Evolutionary conservation across 2,797 vertebrate species (phyloP), one percentile per base, ranked within the genome.

Genomic region (Malacoraja senta): DNA sequence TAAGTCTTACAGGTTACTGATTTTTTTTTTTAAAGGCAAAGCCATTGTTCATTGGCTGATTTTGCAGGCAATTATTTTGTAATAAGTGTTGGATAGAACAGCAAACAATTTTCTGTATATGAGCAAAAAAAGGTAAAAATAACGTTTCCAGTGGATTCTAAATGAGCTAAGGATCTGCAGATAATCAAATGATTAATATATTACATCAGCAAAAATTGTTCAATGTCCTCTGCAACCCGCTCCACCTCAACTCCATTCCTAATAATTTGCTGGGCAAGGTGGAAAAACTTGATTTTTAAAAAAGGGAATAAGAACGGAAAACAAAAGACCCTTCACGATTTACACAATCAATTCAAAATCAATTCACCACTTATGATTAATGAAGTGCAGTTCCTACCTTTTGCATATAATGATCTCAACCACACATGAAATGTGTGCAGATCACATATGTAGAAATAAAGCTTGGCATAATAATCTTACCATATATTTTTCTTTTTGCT

Each of bases 401-500:
- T 65, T 65, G 58, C n/a, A 86, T 12, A 63, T 15, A 29, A 63
- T 86, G 6, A 65, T 19, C 29, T 65, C 61, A 1, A 63, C 83
- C 58, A 6, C 4, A 86, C 53, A 0, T 15, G 29, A 61, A 86
- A 86, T 12, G 63, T 10, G 29, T 17, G 10, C 12, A 32, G 58
- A 6, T 65, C 29, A 12, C 24, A 3, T 2, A 53, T 83, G 29
- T 63, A 65, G 83, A 32, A 86, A 32, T 63, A 86, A 86, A 86
- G 63, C n/a, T 74, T n/a, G 7, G 38, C 29, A 77, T 38, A 81
- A 13, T 80, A 80, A 84, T 2, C 94, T 95, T 96, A 99, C 99
- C 98, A 98, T 98, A 61, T 99, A 98, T 94, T 99, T 99, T 95
- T 99, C 99, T 94, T 99, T 99, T 95, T 99, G 99, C 93, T 99